phyloP scores from a whole-genome alignment of 2,888 invertebrate species.

The Cistogaster globosa region DNA sequence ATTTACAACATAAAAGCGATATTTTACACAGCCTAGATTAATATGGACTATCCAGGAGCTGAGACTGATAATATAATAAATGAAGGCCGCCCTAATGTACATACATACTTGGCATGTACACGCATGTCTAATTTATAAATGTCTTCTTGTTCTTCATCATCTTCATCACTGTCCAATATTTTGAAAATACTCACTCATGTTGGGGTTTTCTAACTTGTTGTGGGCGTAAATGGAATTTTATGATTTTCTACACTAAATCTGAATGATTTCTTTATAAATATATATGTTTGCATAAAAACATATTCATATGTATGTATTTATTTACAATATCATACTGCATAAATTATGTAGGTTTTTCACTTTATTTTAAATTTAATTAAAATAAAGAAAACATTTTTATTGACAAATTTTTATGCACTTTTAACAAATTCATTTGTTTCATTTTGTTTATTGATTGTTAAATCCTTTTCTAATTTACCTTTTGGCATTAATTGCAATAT shows the following conservation, averaged over 20 bases:
- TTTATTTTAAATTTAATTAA: background rate
- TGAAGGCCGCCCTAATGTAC: background rate
- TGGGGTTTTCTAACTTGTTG: slow-evolving; percentile 53
- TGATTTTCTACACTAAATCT: slow-evolving; percentile 50
- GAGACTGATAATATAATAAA: background rate
- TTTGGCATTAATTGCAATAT: slow-evolving; percentile 30
- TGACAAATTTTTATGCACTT: slow-evolving; percentile 35
- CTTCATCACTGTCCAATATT: slow-evolving; percentile 64
- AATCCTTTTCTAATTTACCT: slow-evolving; percentile 52
- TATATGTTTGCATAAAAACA: background rate
- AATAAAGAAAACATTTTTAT: background rate
- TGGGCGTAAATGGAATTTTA: slow-evolving; percentile 70
- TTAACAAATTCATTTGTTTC: slow-evolving; percentile 56
- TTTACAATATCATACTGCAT: background rate
- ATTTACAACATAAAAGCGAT: too few relatives aligned
- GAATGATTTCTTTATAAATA: slow-evolving; percentile 40
- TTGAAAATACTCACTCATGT: slow-evolving; percentile 49
- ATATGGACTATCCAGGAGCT: too few relatives aligned
- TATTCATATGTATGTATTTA: background rate
- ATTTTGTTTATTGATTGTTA: slow-evolving; percentile 46
- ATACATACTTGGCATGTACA: slow-evolving; percentile 4
- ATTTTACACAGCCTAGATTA: too few relatives aligned
- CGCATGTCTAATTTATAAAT: background rate
- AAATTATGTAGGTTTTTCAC: background rate
- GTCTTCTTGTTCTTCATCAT: slow-evolving; percentile 19